These are phyloP conservation scores for Vespertilio murinus DNA, from an alignment of 2,797 vertebrate species.

Conservation along the genomic window DNA sequence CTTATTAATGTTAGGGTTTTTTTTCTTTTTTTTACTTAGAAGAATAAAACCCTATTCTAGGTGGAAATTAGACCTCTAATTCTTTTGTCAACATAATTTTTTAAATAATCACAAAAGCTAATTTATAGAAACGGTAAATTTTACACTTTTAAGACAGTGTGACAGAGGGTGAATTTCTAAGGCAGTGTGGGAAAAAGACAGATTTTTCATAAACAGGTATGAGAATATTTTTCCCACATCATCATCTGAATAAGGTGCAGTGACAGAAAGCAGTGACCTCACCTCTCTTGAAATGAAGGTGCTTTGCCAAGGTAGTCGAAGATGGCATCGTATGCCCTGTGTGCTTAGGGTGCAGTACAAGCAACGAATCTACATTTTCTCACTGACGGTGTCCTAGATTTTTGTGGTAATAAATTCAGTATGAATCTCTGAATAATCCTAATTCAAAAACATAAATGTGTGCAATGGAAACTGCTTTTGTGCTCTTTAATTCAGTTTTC, in stretches of 20 bases:
- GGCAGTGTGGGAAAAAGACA: slow-evolving; percentile 6
- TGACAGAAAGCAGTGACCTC: not conserved
- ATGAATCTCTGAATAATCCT: slow-evolving; percentile 44
- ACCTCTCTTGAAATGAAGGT: slow-evolving; percentile 53
- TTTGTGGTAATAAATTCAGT: slow-evolving; percentile 28
- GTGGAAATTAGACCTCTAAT: slow-evolving; percentile 51
- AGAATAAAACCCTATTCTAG: not conserved
- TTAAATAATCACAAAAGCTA: slow-evolving; percentile 29
- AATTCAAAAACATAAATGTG: slow-evolving; percentile 47
- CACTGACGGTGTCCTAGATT: slow-evolving; percentile 8
- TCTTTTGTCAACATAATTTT: slow-evolving; percentile 28
- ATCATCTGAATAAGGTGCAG: slow-evolving; percentile 1
- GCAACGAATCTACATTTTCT: slow-evolving; percentile 31
- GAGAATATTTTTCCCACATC: slow-evolving; percentile 59
- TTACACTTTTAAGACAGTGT: slow-evolving; percentile 52
- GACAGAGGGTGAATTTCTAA: slow-evolving; percentile 58
- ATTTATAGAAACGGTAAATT: slow-evolving; percentile 52
- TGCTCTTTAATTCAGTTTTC: slow-evolving; percentile 21
- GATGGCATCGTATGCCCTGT: not conserved
- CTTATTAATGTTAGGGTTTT: slow-evolving; percentile 51
- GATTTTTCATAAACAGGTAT: slow-evolving; percentile 57
- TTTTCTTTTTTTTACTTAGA: not conserved
- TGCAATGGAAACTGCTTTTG: not conserved
- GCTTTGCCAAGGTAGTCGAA: not conserved
- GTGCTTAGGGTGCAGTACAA: slow-evolving; percentile 11